Conservation (phyloP, 2,888 invertebrate species). For the Hypomecis punctinalis region DNA sequence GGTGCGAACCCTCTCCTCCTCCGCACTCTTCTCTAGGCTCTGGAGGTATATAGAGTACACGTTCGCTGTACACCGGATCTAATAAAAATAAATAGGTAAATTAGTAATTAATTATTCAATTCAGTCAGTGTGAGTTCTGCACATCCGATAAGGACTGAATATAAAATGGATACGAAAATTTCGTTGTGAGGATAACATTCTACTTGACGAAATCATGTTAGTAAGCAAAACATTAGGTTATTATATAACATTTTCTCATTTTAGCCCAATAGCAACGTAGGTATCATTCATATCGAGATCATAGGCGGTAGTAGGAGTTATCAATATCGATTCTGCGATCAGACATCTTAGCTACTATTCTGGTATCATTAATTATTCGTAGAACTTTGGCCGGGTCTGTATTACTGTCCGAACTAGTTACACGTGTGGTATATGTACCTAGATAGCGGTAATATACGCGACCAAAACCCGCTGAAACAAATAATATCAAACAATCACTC, state of each 20-base stretch:
- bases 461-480: too few relatives aligned
- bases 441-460: background rate
- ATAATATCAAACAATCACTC: too few relatives aligned
- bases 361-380: conserved; percentile 2
- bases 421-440: background rate
- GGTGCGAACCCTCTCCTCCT: conserved; percentile 66
- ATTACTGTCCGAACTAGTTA: background rate
- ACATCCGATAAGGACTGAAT: too few relatives aligned
- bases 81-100: conserved; percentile 35
- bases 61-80: conserved; percentile 77
- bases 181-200: too few relatives aligned
- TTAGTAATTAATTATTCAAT: too few relatives aligned
- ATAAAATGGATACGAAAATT: too few relatives aligned
- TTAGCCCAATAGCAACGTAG: too few relatives aligned
- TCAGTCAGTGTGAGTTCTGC: too few relatives aligned
- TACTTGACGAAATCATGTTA: too few relatives aligned
- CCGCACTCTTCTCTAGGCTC: conserved; percentile 73
- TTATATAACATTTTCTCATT: too few relatives aligned
- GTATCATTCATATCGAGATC: too few relatives aligned
- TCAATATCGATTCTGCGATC: background rate
- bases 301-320: background rate
- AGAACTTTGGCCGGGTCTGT: background rate
- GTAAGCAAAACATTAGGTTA: too few relatives aligned
- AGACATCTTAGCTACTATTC: conserved; percentile 1
- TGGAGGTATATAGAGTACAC: conserved; percentile 74